Evolutionary conservation across 2,113 vertebrate genomes (phyloP), one percentile per base, ranked within the genome.

Genomic region (Burhinus oedicnemus): DNA sequence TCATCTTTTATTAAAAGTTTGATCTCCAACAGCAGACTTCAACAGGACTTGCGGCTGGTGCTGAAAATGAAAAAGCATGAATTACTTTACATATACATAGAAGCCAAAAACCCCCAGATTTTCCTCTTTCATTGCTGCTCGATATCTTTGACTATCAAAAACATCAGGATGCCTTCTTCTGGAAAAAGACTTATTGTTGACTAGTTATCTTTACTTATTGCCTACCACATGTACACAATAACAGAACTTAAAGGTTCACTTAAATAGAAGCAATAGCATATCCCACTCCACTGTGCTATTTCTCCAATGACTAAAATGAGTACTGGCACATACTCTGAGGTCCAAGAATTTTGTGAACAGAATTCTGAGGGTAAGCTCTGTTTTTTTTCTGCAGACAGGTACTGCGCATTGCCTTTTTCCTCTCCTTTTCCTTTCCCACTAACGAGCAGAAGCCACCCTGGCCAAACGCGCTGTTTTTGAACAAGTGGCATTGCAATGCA

Each of bases 41-140:
- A 83, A 5, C 9, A 26, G n/a, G 13, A 27, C 21, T 47, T 12
- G 22, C 20, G 2, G 2, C 32, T 80, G 30, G 76, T 44, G 42
- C 42, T 70, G 68, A 54, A 89, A 94, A 71, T 16, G 32, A 55
- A 82, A 93, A 71, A 52, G 3, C 12, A 12, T 21, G 0, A 52
- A 52, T 74, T 40, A 80, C 6, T 42, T 82, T 22, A 23, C 7
- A 8, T 47, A 52, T 11, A 11, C 3, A 9, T 2, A 61, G 34
- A 81, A 87, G 11, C 17, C 4, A 47, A 94, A 30, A 4, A 1
- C 0, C 2, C 6, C 5, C 1, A 38, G 0, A 26, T 57, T 82
- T 70, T 18, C 14, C 5, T 40, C 8, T 47, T 60, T 79, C 19
- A n/a, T 84, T 71, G 23, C 36, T 91, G 20, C 26, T 85, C 2